Conservation (phyloP, 2,113 vertebrate genomes). For the Xiphophorus hellerii region DNA sequence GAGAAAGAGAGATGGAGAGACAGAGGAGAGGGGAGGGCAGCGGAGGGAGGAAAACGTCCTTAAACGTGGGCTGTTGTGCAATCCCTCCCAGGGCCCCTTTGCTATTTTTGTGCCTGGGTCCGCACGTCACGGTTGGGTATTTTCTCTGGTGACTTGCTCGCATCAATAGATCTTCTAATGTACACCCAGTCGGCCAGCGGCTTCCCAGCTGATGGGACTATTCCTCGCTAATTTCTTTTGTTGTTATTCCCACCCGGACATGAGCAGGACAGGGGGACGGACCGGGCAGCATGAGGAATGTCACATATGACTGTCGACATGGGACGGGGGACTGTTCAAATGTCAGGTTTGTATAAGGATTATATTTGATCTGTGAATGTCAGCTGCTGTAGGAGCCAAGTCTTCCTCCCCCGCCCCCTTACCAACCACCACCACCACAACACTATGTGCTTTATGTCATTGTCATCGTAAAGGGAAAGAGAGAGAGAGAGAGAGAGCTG, state of each 20-base stretch:
- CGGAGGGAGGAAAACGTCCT: conserved; percentile 83
- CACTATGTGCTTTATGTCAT: conserved; percentile 35
- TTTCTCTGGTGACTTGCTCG: conserved; percentile 99
- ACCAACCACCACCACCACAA: conserved; percentile 12
- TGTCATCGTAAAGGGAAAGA: neutral
- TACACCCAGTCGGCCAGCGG: conserved; percentile 89
- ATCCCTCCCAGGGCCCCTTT: conserved; percentile 96
- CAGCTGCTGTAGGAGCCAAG: conserved; percentile 50
- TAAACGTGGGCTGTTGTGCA: conserved; percentile 98
- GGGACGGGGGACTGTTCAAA: conserved; percentile 82
- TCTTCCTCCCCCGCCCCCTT: neutral
- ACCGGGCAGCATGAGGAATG: conserved; percentile 87
- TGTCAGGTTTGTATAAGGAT: conserved; percentile 85
- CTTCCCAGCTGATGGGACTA: conserved; percentile 91
- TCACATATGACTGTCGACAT: conserved; percentile 88
- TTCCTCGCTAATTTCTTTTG: conserved; percentile 65
- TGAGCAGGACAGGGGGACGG: conserved; percentile 86
- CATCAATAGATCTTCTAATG: conserved; percentile 98
- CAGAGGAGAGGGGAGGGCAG: conserved; percentile 24
- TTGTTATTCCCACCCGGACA: conserved; percentile 69
- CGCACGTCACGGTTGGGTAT: conserved; percentile 99
- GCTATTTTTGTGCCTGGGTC: conserved; percentile 99
- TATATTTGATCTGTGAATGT: conserved; percentile 69
- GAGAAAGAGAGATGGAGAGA: conserved; percentile 10
- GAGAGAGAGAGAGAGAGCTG: conserved; percentile 13